Percentiles rank a stretch among this genome's conserved stretches.
phyloP scores from a whole-genome alignment of 2,888 invertebrate species.

The Nasonovia ribisnigri region DNA sequence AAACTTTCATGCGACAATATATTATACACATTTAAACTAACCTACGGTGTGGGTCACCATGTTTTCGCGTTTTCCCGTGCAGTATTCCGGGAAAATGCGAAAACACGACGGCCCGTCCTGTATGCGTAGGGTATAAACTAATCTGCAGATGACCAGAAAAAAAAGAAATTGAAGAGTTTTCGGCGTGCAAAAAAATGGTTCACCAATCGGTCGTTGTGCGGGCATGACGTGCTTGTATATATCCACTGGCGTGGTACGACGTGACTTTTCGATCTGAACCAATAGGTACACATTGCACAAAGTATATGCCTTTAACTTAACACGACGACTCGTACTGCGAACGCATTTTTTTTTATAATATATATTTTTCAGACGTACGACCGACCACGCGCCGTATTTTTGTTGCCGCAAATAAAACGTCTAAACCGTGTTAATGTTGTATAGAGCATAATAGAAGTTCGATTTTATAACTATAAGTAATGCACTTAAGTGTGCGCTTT shows the following conservation, averaged over 20 bases:
- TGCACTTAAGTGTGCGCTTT: conserved; percentile 16
- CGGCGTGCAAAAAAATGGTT: neutral
- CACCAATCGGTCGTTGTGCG: neutral
- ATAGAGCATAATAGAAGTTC: neutral
- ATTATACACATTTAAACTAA: neutral
- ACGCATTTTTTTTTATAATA: neutral
- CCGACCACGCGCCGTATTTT: neutral
- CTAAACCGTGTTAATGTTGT: neutral
- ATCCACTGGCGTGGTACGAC: neutral
- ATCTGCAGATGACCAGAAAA: neutral
- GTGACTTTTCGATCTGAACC: neutral
- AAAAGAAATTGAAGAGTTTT: neutral
- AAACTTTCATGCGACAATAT: neutral
- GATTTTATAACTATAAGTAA: neutral
- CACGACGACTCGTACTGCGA: neutral
- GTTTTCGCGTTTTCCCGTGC: neutral
- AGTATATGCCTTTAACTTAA: neutral
- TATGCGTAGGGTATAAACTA: neutral
- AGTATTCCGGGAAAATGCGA: neutral
- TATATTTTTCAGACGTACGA: neutral
- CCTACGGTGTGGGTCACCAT: neutral
- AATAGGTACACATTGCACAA: neutral
- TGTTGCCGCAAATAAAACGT: neutral
- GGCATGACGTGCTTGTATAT: neutral
- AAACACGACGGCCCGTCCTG: neutral